Percentiles rank a stretch among this genome's conserved stretches.
Evolutionary conservation across 2,797 vertebrate genomes (phyloP).

Genomic region (Schizothorax lantsangensis): DNA sequence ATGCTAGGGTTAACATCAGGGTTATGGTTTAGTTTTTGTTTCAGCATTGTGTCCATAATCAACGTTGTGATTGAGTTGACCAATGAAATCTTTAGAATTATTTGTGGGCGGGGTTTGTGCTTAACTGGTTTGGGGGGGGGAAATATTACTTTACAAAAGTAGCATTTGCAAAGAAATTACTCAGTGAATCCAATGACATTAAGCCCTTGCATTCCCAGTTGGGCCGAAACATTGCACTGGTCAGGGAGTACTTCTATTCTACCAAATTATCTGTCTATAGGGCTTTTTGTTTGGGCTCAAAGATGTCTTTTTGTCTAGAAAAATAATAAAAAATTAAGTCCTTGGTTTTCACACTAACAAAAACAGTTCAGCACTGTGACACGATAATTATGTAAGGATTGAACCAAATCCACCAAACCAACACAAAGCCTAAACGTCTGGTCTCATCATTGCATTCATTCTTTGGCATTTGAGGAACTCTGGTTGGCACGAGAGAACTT

Average conservation of each 20-base stretch:
- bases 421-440: constrained; percentile 5
- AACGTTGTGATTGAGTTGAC: background rate
- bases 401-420: constrained; percentile 13
- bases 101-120: background rate
- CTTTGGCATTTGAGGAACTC: constrained; percentile 19
- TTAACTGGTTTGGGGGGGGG: too few species aligned
- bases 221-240: background rate
- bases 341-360: background rate
- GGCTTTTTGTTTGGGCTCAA: background rate
- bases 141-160: background rate
- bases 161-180: background rate
- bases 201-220: background rate
- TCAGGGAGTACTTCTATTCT: background rate
- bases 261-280: too few species aligned
- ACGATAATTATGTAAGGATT: background rate
- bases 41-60: background rate
- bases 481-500: background rate
- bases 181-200: background rate
- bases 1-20: background rate
- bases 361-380: background rate
- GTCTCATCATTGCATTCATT: constrained; percentile 5
- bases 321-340: background rate
- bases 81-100: background rate
- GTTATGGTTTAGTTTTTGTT: background rate
- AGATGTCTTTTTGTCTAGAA: background rate